These are phyloP conservation scores for Drosophila mimica DNA, from an alignment of 2,888 invertebrate genomes.

Conservation along the genomic window DNA sequence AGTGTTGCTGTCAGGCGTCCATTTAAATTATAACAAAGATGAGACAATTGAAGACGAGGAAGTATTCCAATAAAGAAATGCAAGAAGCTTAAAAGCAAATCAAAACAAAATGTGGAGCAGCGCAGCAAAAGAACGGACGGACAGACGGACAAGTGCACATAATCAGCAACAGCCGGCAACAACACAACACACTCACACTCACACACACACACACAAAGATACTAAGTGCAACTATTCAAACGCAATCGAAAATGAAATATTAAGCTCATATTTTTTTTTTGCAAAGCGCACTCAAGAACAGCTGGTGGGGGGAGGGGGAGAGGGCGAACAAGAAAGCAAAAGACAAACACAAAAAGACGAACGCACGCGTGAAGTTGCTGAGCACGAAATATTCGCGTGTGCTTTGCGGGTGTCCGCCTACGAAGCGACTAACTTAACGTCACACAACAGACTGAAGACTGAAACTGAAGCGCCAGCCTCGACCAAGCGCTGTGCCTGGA, in stretches of 20 bases:
- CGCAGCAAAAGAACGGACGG: constrained; percentile 11
- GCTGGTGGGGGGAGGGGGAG: too few relatives aligned
- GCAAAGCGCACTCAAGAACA: background rate
- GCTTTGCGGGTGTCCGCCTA: constrained; percentile 54
- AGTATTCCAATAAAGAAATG: constrained; percentile 23
- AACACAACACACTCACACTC: constrained; percentile 3
- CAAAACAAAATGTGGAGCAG: constrained; percentile 35
- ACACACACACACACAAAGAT: constrained; percentile 22
- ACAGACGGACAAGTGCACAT: constrained; percentile 31
- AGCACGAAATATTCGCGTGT: constrained; percentile 63
- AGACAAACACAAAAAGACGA: constrained; percentile 29
- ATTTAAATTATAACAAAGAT: constrained; percentile 18
- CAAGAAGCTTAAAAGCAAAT: constrained; percentile 7
- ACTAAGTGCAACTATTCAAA: constrained; percentile 18
- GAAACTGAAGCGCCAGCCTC: constrained; percentile 78
- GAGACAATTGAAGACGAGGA: constrained; percentile 30
- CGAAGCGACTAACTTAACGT: constrained; percentile 81
- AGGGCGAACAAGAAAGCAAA: background rate
- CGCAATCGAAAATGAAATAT: constrained; percentile 46
- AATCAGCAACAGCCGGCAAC: constrained; percentile 55
- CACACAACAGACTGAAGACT: constrained; percentile 85
- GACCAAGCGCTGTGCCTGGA: constrained; percentile 44
- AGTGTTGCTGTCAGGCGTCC: constrained; percentile 5
- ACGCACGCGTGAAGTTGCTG: constrained; percentile 67
- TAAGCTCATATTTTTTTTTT: background rate